A percentile compares a stretch with the other conserved stretches of the same genome.
Evolutionary conservation across 2,888 invertebrate species (phyloP).

Genomic region (Hydropsyche betteni): DNA sequence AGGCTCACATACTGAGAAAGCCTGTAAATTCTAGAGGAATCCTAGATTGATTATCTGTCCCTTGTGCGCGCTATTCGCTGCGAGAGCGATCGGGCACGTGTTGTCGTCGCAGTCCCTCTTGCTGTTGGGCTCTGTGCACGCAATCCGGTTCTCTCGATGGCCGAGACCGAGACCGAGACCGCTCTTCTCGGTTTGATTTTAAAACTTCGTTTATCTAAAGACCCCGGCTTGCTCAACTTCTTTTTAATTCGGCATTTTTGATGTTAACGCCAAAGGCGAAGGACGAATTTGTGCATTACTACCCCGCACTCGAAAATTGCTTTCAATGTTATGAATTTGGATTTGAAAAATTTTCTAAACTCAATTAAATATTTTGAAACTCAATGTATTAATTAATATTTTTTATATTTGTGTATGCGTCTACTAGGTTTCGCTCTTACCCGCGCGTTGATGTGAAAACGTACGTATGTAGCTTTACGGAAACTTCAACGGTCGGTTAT

Average conservation of each 20-base stretch:
- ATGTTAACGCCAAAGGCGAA: constrained; percentile 4
- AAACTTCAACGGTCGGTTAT: no score
- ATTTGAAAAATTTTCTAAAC: no score
- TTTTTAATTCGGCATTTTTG: constrained; percentile 25
- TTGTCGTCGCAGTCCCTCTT: constrained; percentile 24
- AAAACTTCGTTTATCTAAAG: constrained; percentile 39
- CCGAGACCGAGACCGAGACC: constrained; percentile 32
- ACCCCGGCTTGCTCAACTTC: constrained; percentile 19
- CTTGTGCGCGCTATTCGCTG: constrained; percentile 44
- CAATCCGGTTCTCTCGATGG: constrained; percentile 25
- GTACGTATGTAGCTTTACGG: no score
- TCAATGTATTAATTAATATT: no score
- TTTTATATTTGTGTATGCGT: no score
- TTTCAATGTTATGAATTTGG: no score
- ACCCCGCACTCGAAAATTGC: neutral
- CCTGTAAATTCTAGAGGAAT: constrained; percentile 48
- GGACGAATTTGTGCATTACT: neutral
- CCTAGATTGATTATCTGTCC: constrained; percentile 50
- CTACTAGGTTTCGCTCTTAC: no score
- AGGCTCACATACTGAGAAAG: constrained; percentile 41
- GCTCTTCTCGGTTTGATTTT: constrained; percentile 37
- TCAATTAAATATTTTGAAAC: no score
- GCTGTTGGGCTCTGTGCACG: neutral
- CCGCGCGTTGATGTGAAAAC: no score
- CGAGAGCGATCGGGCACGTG: constrained; percentile 25